Percentiles rank a stretch among this genome's conserved stretches.
Conservation (phyloP, 2,113 vertebrate species). For the Chrysemys picta region DNA sequence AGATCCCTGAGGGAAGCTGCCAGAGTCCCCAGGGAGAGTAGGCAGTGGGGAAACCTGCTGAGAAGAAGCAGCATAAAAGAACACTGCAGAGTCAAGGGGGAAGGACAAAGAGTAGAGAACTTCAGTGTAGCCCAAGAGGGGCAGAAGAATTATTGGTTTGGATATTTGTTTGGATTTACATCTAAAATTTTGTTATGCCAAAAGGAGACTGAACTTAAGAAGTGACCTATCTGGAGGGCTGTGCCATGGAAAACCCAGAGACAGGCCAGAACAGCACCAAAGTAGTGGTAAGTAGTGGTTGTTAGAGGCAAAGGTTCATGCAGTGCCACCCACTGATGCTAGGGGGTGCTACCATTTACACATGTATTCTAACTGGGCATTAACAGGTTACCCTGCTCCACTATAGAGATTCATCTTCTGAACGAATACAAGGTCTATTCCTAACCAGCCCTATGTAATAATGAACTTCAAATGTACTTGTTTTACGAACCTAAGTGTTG, state of each 20-base stretch:
- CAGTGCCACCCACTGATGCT: neutral
- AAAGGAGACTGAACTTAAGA: neutral
- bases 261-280: neutral
- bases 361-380: neutral
- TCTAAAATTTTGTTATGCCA: neutral
- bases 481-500: neutral
- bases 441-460: neutral
- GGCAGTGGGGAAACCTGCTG: neutral
- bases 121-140: neutral
- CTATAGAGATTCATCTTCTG: neutral
- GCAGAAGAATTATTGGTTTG: neutral
- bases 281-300: neutral
- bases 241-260: neutral
- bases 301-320: neutral
- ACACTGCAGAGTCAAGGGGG: neutral
- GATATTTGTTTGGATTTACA: neutral
- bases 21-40: neutral
- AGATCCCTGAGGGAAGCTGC: neutral
- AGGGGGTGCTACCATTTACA: neutral
- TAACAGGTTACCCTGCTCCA: neutral
- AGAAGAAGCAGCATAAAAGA: neutral
- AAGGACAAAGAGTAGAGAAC: neutral
- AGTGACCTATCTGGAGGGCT: neutral
- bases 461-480: neutral
- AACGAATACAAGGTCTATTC: neutral